Percentiles rank a stretch among this genome's conserved stretches.
phyloP scores from a whole-genome alignment of 35 echinoderm and acorn worm species.

The Anneissia japonica region DNA sequence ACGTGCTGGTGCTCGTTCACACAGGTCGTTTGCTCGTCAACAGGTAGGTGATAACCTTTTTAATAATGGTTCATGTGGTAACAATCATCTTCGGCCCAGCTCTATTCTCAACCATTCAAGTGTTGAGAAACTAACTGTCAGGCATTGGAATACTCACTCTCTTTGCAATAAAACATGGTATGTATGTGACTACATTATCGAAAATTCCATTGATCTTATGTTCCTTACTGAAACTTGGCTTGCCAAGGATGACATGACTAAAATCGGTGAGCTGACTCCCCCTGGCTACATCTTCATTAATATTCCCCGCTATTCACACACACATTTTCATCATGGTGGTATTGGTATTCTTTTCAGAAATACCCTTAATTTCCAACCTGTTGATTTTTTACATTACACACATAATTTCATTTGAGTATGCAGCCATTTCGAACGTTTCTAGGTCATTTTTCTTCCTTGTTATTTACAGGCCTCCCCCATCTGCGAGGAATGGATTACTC shows the following conservation, averaged over 20 bases:
- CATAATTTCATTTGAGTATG: slow-evolving; percentile 12
- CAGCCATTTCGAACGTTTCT: neutral
- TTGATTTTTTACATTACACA: neutral
- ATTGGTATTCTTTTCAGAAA: slow-evolving; percentile 3
- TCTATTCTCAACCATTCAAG: too few relatives aligned
- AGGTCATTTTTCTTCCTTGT: neutral
- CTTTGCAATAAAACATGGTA: slow-evolving; percentile 4
- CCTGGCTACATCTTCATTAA: slow-evolving; percentile 17
- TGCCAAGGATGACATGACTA: neutral
- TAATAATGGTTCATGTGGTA: too few relatives aligned
- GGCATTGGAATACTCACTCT: slow-evolving; percentile 11
- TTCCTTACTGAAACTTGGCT: slow-evolving; percentile 26
- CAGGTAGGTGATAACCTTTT: too few relatives aligned
- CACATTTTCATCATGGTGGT: slow-evolving; percentile 7
- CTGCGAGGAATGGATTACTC: slow-evolving; percentile 14
- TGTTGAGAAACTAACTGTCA: too few relatives aligned
- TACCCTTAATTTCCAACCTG: neutral
- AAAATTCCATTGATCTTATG: slow-evolving; percentile 4
- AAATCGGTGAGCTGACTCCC: neutral
- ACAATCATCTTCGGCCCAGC: too few relatives aligned
- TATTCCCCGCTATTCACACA: neutral
- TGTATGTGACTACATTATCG: slow-evolving; percentile 3
- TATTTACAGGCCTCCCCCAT: slow-evolving; percentile 29
- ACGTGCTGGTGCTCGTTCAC: too few relatives aligned
- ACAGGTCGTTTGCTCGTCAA: too few relatives aligned